Conservation (phyloP, 2,113 vertebrate species). For the Bujurquina vittata region DNA sequence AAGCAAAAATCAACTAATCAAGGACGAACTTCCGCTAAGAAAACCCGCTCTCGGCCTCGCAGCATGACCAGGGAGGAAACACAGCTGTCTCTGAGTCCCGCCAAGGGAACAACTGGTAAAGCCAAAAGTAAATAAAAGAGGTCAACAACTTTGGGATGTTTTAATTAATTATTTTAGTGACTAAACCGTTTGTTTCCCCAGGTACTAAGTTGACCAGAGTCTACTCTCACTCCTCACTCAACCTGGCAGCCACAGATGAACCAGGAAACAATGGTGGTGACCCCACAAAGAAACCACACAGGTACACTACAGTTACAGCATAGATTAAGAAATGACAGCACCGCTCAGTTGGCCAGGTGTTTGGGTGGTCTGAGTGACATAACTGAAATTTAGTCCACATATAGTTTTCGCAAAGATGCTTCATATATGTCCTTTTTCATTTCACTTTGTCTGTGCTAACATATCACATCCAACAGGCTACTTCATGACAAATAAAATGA, state of each 20-base stretch:
- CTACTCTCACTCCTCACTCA: slow-evolving; percentile 85
- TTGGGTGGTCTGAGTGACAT: background rate
- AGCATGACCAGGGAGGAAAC: slow-evolving; percentile 86
- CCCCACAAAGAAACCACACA: slow-evolving; percentile 71
- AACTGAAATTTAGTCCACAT: background rate
- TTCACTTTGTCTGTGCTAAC: background rate
- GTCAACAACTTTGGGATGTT: background rate
- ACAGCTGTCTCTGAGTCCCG: slow-evolving; percentile 83
- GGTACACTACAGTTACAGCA: slow-evolving; percentile 46
- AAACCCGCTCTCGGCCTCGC: slow-evolving; percentile 76
- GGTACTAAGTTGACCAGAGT: slow-evolving; percentile 77
- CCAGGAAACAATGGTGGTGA: slow-evolving; percentile 49
- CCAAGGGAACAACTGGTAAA: slow-evolving; percentile 73
- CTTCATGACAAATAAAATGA: no score
- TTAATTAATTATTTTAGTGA: background rate
- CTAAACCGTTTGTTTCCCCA: slow-evolving; percentile 60
- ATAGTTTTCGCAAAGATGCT: background rate
- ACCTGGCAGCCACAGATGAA: slow-evolving; percentile 82
- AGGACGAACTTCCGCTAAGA: slow-evolving; percentile 62
- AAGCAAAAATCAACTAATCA: slow-evolving; percentile 46
- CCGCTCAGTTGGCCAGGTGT: background rate
- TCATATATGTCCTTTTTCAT: background rate
- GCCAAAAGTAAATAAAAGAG: background rate
- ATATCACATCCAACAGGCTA: background rate
- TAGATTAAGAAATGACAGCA: background rate